Conservation (phyloP, 2,888 invertebrate genomes). For the Himalopsyche anomala region DNA sequence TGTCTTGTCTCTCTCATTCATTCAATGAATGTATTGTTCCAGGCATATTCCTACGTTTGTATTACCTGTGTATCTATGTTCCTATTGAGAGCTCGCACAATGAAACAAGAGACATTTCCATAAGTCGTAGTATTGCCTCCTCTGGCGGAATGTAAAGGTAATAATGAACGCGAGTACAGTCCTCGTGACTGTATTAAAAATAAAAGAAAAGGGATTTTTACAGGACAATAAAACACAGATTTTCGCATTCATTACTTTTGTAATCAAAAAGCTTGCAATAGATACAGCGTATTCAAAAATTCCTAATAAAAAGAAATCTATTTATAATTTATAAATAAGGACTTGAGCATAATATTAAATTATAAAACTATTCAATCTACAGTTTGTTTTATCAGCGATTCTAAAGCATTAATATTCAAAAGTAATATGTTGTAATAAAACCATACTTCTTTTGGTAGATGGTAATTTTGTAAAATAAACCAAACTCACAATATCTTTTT, state of each 20-base stretch:
- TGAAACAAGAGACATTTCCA: constrained; percentile 64
- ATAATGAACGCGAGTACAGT: constrained; percentile 54
- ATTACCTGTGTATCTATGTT: constrained; percentile 60
- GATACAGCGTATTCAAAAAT: neutral
- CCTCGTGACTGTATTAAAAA: constrained; percentile 46
- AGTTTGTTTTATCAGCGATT: no score
- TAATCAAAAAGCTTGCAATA: constrained; percentile 41
- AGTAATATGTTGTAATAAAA: no score
- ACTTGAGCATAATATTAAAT: no score
- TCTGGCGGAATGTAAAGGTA: constrained; percentile 51
- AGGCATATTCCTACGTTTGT: constrained; percentile 64
- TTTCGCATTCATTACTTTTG: constrained; percentile 49
- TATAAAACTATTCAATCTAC: no score
- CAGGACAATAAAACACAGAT: constrained; percentile 23
- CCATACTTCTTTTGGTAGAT: no score
- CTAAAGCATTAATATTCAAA: no score
- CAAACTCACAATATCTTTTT: no score
- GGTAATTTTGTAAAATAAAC: no score
- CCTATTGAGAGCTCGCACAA: constrained; percentile 58
- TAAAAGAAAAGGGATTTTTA: constrained; percentile 39
- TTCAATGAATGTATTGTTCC: constrained; percentile 62
- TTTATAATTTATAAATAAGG: no score
- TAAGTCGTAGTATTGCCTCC: constrained; percentile 59
- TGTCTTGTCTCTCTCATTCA: constrained; percentile 65
- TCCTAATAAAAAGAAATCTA: neutral